A percentile compares a stretch with the other conserved stretches of the same genome.
These are phyloP conservation scores for Conistra vaccinii DNA, from an alignment of 2,888 invertebrate species.

Conservation along the genomic window DNA sequence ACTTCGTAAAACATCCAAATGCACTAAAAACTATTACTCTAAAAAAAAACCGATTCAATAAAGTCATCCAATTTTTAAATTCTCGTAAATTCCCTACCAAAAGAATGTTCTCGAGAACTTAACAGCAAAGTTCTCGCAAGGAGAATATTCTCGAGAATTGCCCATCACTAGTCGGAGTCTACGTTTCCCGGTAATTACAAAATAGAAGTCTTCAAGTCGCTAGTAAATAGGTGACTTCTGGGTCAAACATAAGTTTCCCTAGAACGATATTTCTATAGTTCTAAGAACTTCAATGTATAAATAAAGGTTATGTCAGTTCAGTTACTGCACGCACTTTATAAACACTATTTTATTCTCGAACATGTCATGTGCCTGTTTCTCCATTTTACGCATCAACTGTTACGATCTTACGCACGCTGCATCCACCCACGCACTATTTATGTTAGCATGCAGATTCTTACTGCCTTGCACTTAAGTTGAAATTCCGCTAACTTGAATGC, in stretches of 20 bases:
- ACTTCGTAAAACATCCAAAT: too few species aligned
- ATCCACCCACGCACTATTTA: constrained; percentile 53
- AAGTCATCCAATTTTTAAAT: too few species aligned
- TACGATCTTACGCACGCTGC: constrained; percentile 67
- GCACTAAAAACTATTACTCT: too few species aligned
- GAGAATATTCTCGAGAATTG: too few species aligned
- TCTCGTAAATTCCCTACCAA: too few species aligned
- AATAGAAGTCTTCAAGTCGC: neutral
- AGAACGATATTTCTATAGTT: constrained; percentile 6
- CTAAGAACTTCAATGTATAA: constrained; percentile 34
- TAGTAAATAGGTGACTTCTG: neutral
- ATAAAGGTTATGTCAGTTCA: constrained; percentile 43
- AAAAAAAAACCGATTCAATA: too few species aligned
- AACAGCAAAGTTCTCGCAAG: too few species aligned
- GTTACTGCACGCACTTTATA: constrained; percentile 19
- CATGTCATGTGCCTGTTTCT: constrained; percentile 60
- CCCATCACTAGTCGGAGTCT: neutral
- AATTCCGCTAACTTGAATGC: constrained; percentile 34
- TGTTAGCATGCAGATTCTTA: constrained; percentile 17
- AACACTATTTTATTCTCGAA: constrained; percentile 42
- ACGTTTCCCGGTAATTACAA: neutral
- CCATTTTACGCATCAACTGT: constrained; percentile 64
- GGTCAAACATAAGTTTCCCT: neutral
- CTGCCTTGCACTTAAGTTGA: constrained; percentile 31
- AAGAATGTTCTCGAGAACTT: too few species aligned